Percentiles rank a stretch among this genome's conserved stretches.
Evolutionary conservation across 2,113 vertebrate species (phyloP).

Genomic region (Deroptyus accipitrinus): DNA sequence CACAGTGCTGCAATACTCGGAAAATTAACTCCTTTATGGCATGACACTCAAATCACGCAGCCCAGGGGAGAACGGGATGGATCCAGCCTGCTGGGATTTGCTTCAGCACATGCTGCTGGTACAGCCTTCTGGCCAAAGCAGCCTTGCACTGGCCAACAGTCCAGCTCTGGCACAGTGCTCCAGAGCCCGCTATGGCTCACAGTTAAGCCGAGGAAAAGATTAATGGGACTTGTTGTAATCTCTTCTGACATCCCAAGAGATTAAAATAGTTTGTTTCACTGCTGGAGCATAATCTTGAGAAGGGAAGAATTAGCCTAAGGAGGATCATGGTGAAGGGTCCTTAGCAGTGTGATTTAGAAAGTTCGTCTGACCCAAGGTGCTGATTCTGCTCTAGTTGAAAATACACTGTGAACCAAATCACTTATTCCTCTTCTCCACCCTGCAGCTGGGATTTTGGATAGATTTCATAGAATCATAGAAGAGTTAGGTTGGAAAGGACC

Average conservation of each 20-base stretch:
- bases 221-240: conserved; percentile 33
- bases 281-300: conserved; percentile 29
- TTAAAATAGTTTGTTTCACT: conserved; percentile 59
- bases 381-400: neutral
- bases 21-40: conserved; percentile 15
- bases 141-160: neutral
- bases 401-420: neutral
- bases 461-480: neutral
- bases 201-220: conserved; percentile 20
- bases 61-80: neutral
- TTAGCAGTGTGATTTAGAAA: neutral
- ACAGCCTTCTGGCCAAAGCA: neutral
- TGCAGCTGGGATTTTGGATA: neutral
- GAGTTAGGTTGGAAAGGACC: too few relatives aligned
- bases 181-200: neutral
- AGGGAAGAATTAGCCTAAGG: conserved; percentile 3
- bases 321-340: neutral
- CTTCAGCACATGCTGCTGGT: neutral
- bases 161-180: neutral
- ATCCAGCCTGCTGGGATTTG: neutral
- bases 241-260: neutral
- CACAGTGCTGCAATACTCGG: neutral
- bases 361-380: neutral
- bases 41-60: rapidly evolving
- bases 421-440: neutral